Percentiles rank a stretch among this genome's conserved stretches.
Evolutionary conservation across 2,888 invertebrate species (phyloP).

Genomic region (Stenichneumon culpator): DNA sequence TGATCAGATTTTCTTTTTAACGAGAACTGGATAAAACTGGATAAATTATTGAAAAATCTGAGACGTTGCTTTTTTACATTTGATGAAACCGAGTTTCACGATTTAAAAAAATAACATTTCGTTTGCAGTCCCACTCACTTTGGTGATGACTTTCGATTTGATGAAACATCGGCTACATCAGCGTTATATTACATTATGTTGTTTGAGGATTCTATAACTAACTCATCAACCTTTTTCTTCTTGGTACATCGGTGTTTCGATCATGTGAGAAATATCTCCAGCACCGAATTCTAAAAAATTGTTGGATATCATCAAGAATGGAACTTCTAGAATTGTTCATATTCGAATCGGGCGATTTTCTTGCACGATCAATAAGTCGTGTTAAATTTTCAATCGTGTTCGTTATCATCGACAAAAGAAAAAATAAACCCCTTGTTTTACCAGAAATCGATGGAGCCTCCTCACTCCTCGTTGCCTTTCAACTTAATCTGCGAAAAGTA

Average conservation of each 20-base stretch:
- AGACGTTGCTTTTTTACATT: too few relatives aligned
- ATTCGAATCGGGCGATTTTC: neutral
- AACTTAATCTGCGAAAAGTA: neutral
- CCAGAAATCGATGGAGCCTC: neutral
- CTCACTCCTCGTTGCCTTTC: slow-evolving; percentile 13
- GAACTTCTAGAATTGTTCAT: too few relatives aligned
- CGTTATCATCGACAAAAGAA: neutral
- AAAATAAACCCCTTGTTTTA: neutral
- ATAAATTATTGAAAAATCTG: too few relatives aligned
- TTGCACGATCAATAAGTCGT: neutral
- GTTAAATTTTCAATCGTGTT: neutral
- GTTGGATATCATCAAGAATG: too few relatives aligned
- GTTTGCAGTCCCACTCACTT: neutral
- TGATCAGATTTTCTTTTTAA: too few relatives aligned
- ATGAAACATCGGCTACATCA: slow-evolving; percentile 22
- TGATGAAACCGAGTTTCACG: neutral
- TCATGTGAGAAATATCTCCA: too few relatives aligned
- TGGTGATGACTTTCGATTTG: slow-evolving; percentile 21
- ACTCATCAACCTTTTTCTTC: too few relatives aligned
- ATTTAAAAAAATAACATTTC: neutral
- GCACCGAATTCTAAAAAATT: too few relatives aligned
- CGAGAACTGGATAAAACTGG: too few relatives aligned
- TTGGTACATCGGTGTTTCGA: too few relatives aligned
- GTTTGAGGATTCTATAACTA: neutral
- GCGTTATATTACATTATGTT: neutral